phyloP scores from a whole-genome alignment of 2,888 invertebrate species.

The Eristalis tenax region DNA sequence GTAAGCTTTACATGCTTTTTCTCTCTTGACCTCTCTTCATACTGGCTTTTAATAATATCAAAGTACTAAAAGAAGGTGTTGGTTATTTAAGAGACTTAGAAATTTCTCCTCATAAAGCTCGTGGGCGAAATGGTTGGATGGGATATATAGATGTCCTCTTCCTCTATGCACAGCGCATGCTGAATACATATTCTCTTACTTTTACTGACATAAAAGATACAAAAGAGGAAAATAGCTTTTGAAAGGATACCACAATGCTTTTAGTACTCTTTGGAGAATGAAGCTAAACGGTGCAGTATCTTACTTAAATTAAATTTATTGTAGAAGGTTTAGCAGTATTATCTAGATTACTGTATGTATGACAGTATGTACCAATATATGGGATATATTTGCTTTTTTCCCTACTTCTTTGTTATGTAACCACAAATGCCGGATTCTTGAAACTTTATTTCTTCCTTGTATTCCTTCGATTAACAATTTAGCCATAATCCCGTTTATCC shows the following conservation, averaged over 20 bases:
- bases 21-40: neutral
- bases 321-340: slow-evolving; percentile 12
- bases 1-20: slow-evolving; percentile 5
- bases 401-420: slow-evolving; percentile 6
- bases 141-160: neutral
- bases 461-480: slow-evolving; percentile 12
- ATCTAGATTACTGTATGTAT: slow-evolving; percentile 20
- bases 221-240: neutral
- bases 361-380: neutral
- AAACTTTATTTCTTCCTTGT: neutral
- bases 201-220: neutral
- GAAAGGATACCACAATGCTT: neutral
- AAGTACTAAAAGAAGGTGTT: slow-evolving; percentile 49
- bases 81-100: slow-evolving; percentile 4
- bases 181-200: slow-evolving; percentile 21
- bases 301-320: slow-evolving; percentile 39
- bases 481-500: slow-evolving; percentile 6
- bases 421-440: neutral
- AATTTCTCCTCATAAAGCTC: slow-evolving; percentile 20
- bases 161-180: slow-evolving; percentile 13
- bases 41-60: neutral
- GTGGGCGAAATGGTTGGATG: neutral
- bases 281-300: slow-evolving; percentile 20
- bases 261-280: slow-evolving; percentile 37
- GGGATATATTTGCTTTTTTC: neutral